A percentile compares a stretch with the other conserved stretches of the same genome.
Evolutionary conservation across 1,140 invertebrate genomes (phyloP).

Genomic region (Nylanderia fulva): DNA sequence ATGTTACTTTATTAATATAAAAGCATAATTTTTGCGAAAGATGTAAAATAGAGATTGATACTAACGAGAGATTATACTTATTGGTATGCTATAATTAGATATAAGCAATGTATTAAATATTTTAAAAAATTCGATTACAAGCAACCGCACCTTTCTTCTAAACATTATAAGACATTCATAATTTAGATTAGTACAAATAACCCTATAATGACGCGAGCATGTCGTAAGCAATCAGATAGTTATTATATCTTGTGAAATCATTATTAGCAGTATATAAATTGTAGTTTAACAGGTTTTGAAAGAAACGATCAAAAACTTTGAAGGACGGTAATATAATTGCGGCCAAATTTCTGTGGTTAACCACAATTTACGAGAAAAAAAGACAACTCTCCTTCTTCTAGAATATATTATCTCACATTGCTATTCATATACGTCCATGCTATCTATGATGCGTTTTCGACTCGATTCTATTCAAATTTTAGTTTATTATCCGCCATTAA

Average conservation of each 20-base stretch:
- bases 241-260: slow-evolving; percentile 28
- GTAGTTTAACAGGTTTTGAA: slow-evolving; percentile 18
- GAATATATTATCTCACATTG: background rate
- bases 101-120: background rate
- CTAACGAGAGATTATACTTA: background rate
- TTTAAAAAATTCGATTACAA: background rate
- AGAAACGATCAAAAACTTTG: slow-evolving; percentile 31
- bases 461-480: background rate
- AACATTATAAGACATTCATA: background rate
- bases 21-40: background rate
- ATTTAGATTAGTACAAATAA: slow-evolving; percentile 10
- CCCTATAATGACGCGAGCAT: slow-evolving; percentile 12
- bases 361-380: background rate
- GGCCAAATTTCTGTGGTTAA: slow-evolving; percentile 24
- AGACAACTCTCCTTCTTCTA: background rate
- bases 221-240: slow-evolving; percentile 1
- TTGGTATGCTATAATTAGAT: background rate
- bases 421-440: background rate
- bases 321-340: background rate
- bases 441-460: background rate
- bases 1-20: background rate
- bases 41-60: background rate
- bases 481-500: background rate
- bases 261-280: slow-evolving; percentile 40
- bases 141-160: background rate